Evolutionary conservation across 2,797 vertebrate genomes (phyloP), one percentile per base, ranked within the genome.

Genomic region (Iguana delicatissima): DNA sequence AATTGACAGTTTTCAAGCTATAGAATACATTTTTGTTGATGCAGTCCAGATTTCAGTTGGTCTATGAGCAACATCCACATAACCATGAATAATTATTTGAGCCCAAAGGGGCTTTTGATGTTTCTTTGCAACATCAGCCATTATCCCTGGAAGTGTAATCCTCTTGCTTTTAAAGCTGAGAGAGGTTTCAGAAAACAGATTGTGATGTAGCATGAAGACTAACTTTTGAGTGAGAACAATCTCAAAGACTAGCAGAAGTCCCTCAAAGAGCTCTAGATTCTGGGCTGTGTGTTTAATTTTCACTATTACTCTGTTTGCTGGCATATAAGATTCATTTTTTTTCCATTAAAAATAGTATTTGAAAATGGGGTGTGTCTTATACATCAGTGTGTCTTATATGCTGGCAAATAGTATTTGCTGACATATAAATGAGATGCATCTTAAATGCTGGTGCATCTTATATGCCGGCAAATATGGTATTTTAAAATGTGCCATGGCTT

Each of bases 1-100:
- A 29, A 79, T 88, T 91, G 92, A 84, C 77, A 73, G 91, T 91
- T 83, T 80, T 85, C 73, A 85, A 10, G 24, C 55, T 88, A 74
- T 73, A 26, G 64, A 42, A 62, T 29, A 14, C 82, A 62, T 46
- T 1, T 42, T 38, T 0, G 35, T 35, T 85, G 1, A 32, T 59
- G 32, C 29, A 91, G 72, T 46, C 6, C 22, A 57, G 59, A 2
- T 24, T 90, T 88, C 69, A 76, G 59, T n/a, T 22, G 85, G 74
- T 79, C 3, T 42, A 22, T 80, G 87, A 0, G 83, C 80, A 76
- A 22, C 32, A 81, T 14, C 20, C 20, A 64, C n/a, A 62, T 38
- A 64, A 62, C 80, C 86, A 52, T 81, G 80, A 32, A 73, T 82
- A n/a, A 5, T n/a, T 76, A 14, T 13, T n/a, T 50, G 52, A 42